Conservation (phyloP, 2,888 invertebrate species). For the Euclidia mi region DNA sequence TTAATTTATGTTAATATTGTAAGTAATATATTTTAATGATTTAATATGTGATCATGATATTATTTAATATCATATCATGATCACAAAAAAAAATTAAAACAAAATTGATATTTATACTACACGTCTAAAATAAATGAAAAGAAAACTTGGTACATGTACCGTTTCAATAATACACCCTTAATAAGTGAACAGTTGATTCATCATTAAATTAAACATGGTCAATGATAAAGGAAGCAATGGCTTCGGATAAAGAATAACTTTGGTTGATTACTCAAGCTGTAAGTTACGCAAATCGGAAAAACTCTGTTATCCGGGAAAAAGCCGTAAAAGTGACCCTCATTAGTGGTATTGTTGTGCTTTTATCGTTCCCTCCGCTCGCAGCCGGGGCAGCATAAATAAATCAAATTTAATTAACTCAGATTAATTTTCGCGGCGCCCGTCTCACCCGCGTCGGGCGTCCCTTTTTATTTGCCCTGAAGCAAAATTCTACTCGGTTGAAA, state of each 20-base stretch:
- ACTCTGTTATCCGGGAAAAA: slow-evolving; percentile 81
- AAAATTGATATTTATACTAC: too few species aligned
- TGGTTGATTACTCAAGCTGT: slow-evolving; percentile 67
- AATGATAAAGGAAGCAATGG: slow-evolving; percentile 50
- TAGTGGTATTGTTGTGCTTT: slow-evolving; percentile 87
- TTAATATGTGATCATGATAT: too few species aligned
- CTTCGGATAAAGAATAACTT: slow-evolving; percentile 66
- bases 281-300: slow-evolving; percentile 82
- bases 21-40: too few species aligned
- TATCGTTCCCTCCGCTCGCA: slow-evolving; percentile 75
- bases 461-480: slow-evolving; percentile 84
- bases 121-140: background rate
- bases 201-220: slow-evolving; percentile 37
- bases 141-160: background rate
- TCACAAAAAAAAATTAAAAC: too few species aligned
- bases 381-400: slow-evolving; percentile 85
- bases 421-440: slow-evolving; percentile 87
- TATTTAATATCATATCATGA: too few species aligned
- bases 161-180: slow-evolving; percentile 23
- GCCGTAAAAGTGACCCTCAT: slow-evolving; percentile 87
- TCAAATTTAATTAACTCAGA: slow-evolving; percentile 90
- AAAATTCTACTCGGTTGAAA: slow-evolving; percentile 76
- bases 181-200: slow-evolving; percentile 25
- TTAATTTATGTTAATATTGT: too few species aligned
- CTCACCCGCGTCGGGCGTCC: slow-evolving; percentile 70